Conservation (phyloP, 1,140 invertebrate species). For the Kradibia gibbosae region DNA sequence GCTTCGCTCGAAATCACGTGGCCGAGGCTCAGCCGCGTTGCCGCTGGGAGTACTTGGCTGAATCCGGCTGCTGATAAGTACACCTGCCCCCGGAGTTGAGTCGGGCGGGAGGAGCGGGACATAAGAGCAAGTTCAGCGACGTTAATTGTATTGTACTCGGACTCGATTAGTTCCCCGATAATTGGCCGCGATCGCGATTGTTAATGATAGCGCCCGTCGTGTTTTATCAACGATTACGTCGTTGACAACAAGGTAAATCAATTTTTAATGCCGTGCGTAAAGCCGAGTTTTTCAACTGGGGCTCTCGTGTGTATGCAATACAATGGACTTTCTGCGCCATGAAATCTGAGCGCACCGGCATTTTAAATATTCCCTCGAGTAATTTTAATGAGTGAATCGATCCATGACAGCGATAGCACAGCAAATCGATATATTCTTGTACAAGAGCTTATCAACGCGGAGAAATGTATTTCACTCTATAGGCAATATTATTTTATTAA, state of each 20-base stretch:
- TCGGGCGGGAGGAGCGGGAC: too few relatives aligned
- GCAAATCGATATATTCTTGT: too few relatives aligned
- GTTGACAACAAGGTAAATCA: conserved; percentile 1
- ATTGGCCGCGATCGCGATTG: conserved; percentile 27
- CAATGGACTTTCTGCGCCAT: not conserved
- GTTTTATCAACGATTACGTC: not conserved
- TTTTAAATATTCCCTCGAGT: not conserved
- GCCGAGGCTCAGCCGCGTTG: not conserved
- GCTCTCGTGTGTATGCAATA: not conserved
- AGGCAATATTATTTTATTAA: too few relatives aligned
- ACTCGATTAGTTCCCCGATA: conserved; percentile 36
- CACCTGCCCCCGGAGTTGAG: too few relatives aligned
- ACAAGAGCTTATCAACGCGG: too few relatives aligned
- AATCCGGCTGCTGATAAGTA: not conserved
- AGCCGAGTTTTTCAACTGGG: not conserved
- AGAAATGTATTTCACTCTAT: too few relatives aligned
- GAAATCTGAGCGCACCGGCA: not conserved
- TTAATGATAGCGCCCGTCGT: not conserved
- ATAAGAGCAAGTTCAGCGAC: not conserved
- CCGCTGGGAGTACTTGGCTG: not conserved
- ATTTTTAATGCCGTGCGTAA: not conserved
- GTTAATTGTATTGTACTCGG: conserved; percentile 18
- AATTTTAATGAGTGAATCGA: not conserved
- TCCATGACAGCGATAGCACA: too few relatives aligned
- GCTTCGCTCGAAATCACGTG: conserved; percentile 32